These are phyloP conservation scores for Ifrita kowaldi DNA, from an alignment of 2,113 vertebrate genomes.

Conservation along the genomic window DNA sequence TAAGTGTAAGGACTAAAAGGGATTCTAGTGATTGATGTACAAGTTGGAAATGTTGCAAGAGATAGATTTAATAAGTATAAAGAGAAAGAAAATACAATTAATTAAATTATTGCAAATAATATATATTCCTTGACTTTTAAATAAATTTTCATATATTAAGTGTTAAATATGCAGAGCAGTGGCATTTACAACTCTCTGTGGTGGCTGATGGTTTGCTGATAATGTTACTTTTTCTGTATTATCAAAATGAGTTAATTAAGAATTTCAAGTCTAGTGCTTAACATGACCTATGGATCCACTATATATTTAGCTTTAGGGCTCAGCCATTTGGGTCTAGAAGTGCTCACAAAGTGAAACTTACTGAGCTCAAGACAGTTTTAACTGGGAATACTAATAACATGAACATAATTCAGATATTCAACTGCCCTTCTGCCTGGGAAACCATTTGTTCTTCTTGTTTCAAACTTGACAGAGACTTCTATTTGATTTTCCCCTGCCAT, in stretches of 20 bases:
- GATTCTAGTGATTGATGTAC: neutral
- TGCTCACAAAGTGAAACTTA: neutral
- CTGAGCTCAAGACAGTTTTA: neutral
- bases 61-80: neutral
- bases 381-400: neutral
- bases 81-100: neutral
- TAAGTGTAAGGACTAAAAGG: neutral
- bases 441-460: neutral
- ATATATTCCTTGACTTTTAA: neutral
- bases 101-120: neutral
- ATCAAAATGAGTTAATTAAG: slow-evolving; percentile 43
- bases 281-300: neutral
- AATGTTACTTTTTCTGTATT: neutral
- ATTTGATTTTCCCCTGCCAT: neutral
- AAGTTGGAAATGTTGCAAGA: neutral
- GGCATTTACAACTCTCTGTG: neutral
- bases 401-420: neutral
- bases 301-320: neutral
- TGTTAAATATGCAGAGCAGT: neutral
- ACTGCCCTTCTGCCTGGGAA: neutral
- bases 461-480: neutral
- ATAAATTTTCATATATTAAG: neutral
- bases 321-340: neutral
- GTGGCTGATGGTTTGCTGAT: neutral
- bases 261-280: neutral